phyloP scores from a whole-genome alignment of 2,113 vertebrate genomes.

The Panurus biarmicus region DNA sequence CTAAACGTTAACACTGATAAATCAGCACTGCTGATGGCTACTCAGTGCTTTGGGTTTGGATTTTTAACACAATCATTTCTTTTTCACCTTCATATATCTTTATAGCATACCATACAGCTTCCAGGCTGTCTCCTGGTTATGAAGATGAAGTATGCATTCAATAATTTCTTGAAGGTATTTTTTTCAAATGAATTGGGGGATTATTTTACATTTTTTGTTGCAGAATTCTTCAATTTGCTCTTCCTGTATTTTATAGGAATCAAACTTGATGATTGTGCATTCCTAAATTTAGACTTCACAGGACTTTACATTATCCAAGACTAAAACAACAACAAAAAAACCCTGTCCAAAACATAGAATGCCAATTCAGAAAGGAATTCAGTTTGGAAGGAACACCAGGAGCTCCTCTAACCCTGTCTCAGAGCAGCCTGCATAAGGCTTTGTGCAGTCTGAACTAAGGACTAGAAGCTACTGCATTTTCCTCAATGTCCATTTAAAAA shows the following conservation, averaged over 20 bases:
- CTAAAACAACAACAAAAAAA: background rate
- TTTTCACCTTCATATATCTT: background rate
- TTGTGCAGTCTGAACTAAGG: background rate
- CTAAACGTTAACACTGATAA: background rate
- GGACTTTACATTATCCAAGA: background rate
- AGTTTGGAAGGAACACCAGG: background rate
- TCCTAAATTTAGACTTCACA: background rate
- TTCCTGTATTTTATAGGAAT: background rate
- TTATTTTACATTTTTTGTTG: background rate
- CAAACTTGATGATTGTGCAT: background rate
- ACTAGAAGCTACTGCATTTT: background rate
- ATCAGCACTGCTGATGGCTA: background rate
- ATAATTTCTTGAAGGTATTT: background rate
- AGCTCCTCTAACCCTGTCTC: background rate
- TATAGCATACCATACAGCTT: background rate
- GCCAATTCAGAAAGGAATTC: background rate
- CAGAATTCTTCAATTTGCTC: background rate
- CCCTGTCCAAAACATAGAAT: background rate
- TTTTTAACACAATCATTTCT: background rate
- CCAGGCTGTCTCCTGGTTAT: background rate
- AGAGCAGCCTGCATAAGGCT: background rate
- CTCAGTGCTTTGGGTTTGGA: background rate
- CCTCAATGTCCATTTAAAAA: background rate
- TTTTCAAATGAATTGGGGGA: background rate
- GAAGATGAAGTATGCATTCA: background rate